Base-by-base conservation (phyloP, 1,140 invertebrate species). In the Amyelois transitella region DNA sequence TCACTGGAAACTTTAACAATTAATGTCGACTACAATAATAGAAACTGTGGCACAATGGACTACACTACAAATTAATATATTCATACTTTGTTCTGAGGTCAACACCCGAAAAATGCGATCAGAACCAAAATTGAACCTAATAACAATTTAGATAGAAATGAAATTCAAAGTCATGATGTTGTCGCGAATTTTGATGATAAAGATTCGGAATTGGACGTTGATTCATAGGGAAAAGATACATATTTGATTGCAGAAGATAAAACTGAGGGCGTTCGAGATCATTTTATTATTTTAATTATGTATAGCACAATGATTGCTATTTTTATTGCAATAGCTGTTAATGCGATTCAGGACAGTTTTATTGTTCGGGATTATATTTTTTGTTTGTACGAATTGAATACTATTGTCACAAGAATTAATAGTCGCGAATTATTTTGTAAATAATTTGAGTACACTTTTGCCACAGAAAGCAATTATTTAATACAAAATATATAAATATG, bases 51-150 rank as follows among this genome's bases (percentile, higher is more conserved):
- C 61, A 81, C 68, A 82, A 78, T 75, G 54, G 64, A 63, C 62
- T 61, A 65, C 64, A 66, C 71, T 76, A 79, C 80, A 83, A 82
- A 82, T 83, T 79, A 81, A 79, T 81, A 74, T 81, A 83, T 83
- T 79, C 80, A 77, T 72, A 58, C 61, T 69, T 58, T 54, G 52
- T 58, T 58, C 63, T 63, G 64, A 76, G 72, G 72, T 77, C 76
- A 74, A 62, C 61, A 73, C 62, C 68, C 73, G 69, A 69, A 75
- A 73, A 69, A 63, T 52, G 6, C 24, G 43, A 1, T 6, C 47
- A 0, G 53, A 69, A 49, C 19, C 48, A 6, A 72, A 72, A 66
- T 49, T 28, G 18, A 38, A 67, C 66, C 47, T 21, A 62, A 64
- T 21, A 12, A 0, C 1, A 0, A 12, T 28, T 1, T 2, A 0